Evolutionary conservation across 2,888 invertebrate genomes (phyloP).

Genomic region (Ectobius pallidus): DNA sequence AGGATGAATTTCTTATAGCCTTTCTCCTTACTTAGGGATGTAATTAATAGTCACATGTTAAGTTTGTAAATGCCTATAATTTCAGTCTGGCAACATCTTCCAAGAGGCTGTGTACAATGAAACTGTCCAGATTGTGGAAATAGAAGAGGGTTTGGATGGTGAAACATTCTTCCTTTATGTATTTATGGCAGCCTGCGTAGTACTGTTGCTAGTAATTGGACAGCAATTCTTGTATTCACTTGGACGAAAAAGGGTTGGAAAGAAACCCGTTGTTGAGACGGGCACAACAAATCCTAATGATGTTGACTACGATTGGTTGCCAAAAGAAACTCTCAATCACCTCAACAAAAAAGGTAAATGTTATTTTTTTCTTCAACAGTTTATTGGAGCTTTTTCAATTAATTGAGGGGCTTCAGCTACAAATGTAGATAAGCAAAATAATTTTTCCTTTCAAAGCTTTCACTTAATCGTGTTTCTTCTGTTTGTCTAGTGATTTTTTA

Average conservation of each 20-base stretch:
- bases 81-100: slow-evolving; percentile 69
- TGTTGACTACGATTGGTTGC: slow-evolving; percentile 98
- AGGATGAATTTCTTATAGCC: too few relatives aligned
- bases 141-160: slow-evolving; percentile 96
- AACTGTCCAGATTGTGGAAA: slow-evolving; percentile 93
- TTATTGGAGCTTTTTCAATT: too few relatives aligned
- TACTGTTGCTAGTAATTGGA: slow-evolving; percentile 84
- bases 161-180: slow-evolving; percentile 99
- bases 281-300: slow-evolving; percentile 89
- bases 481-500: background rate
- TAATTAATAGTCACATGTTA: too few relatives aligned
- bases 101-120: slow-evolving; percentile 97
- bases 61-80: too few relatives aligned
- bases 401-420: too few relatives aligned
- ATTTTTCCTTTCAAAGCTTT: background rate
- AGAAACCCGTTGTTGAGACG: slow-evolving; percentile 75
- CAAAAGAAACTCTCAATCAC: slow-evolving; percentile 84
- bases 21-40: too few relatives aligned
- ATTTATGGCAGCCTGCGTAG: slow-evolving; percentile 88
- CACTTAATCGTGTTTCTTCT: background rate
- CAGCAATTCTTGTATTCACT: slow-evolving; percentile 88
- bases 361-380: slow-evolving; percentile 26
- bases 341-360: slow-evolving; percentile 55
- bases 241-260: slow-evolving; percentile 71
- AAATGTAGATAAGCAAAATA: too few relatives aligned